A percentile compares a stretch with the other conserved stretches of the same genome.
Conservation (phyloP, 2,113 vertebrate species). For the Crotalus horridus region DNA sequence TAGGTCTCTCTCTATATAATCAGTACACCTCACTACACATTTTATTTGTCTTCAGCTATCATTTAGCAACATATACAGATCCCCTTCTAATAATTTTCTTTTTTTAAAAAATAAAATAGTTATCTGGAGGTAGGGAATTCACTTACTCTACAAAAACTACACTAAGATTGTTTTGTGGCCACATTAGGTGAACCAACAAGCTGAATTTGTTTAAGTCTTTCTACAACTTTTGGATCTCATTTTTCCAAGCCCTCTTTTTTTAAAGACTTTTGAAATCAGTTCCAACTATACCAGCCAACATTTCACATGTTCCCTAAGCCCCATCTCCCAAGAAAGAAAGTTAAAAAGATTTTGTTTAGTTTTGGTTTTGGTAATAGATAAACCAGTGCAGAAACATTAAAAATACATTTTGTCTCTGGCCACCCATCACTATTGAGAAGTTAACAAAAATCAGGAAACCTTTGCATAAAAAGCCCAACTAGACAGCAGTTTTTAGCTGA, state of each 20-base stretch:
- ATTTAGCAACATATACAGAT: not conserved
- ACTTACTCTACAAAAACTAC: not conserved
- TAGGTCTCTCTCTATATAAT: not conserved
- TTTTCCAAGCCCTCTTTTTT: not conserved
- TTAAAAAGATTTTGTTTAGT: not conserved
- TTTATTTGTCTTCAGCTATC: not conserved
- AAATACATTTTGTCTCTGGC: not conserved
- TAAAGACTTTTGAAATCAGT: not conserved
- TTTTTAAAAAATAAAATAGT: not conserved
- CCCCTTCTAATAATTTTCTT: not conserved
- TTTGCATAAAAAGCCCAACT: not conserved
- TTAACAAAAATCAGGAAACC: not conserved
- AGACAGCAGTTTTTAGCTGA: not conserved
- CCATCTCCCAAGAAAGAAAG: not conserved
- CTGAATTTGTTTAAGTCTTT: not conserved
- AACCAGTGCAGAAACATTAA: not conserved
- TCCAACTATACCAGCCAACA: not conserved
- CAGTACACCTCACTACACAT: not conserved
- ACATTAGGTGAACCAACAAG: not conserved
- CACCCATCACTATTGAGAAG: not conserved
- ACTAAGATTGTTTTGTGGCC: not conserved
- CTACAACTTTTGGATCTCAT: not conserved
- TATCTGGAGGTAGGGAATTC: not conserved
- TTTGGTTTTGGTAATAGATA: not conserved
- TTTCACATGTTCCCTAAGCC: not conserved